A percentile compares a stretch with the other conserved stretches of the same genome.
These are phyloP conservation scores for Cheilinus undulatus DNA, from an alignment of 2,113 vertebrate species.

Conservation along the genomic window DNA sequence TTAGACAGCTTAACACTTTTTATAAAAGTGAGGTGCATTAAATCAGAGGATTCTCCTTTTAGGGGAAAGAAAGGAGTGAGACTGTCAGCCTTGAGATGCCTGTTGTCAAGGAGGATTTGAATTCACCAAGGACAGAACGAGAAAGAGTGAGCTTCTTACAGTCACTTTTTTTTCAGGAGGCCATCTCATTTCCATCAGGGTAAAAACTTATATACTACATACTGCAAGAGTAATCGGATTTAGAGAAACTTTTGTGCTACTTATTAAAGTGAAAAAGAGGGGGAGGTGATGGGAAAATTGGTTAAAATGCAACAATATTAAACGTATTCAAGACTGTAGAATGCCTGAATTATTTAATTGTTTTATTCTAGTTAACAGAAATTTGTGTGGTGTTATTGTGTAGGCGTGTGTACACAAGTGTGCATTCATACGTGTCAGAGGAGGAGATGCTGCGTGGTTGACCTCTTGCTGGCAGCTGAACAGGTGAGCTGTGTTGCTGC, in stretches of 20 bases:
- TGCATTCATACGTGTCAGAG: conserved; percentile 29
- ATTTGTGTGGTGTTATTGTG: neutral
- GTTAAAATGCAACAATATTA: neutral
- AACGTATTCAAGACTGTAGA: neutral
- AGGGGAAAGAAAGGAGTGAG: conserved; percentile 21
- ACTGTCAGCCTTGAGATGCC: conserved; percentile 28
- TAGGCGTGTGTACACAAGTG: neutral
- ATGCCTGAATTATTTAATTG: neutral
- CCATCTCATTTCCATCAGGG: conserved; percentile 31
- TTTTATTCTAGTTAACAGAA: neutral
- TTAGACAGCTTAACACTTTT: conserved; percentile 44
- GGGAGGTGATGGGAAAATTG: neutral
- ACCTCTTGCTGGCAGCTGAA: conserved; percentile 61
- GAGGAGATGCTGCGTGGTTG: conserved; percentile 36
- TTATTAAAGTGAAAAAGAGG: conserved; percentile 16
- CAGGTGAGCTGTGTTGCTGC: conserved; percentile 52
- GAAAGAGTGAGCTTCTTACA: conserved; percentile 10
- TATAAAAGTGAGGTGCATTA: conserved; percentile 19
- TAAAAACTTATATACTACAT: conserved; percentile 2
- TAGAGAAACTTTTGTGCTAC: conserved; percentile 22
- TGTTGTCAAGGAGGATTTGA: conserved; percentile 54
- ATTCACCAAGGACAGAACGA: conserved; percentile 34
- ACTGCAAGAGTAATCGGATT: conserved; percentile 28
- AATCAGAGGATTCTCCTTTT: conserved; percentile 34
- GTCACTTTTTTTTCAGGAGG: conserved; percentile 5